A percentile compares a stretch with the other conserved stretches of the same genome.
Conservation (phyloP, 2,113 vertebrate genomes). For the Delphinus delphis region DNA sequence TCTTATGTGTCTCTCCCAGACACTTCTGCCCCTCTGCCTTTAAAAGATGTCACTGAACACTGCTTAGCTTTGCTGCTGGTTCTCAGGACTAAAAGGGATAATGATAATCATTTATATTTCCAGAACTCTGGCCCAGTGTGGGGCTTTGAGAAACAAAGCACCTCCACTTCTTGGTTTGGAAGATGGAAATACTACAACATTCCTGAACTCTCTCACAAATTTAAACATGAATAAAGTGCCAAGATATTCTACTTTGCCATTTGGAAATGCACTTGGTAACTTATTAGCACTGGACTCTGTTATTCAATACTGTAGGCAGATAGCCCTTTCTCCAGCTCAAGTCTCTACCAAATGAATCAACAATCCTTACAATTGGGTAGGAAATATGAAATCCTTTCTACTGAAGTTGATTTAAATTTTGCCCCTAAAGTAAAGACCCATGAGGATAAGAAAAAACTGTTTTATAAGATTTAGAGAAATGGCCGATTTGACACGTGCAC, state of each 20-base stretch:
- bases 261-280: slow-evolving; percentile 2
- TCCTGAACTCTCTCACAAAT: not conserved
- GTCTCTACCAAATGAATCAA: not conserved
- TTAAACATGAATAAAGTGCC: not conserved
- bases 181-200: not conserved
- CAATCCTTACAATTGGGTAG: not conserved
- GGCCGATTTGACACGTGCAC: not conserved
- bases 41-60: not conserved
- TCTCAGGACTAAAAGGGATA: not conserved
- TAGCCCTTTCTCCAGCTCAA: not conserved
- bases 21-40: not conserved
- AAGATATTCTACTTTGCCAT: not conserved
- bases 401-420: not conserved
- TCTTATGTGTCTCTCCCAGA: not conserved
- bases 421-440: not conserved
- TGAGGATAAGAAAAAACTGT: not conserved
- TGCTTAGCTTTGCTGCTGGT: not conserved
- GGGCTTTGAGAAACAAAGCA: not conserved
- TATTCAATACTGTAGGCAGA: not conserved
- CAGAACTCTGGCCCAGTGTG: not conserved
- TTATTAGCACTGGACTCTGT: not conserved
- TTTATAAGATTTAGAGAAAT: not conserved
- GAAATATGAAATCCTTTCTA: not conserved
- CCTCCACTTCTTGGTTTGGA: not conserved
- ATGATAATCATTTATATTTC: not conserved